Conservation (phyloP, 2,797 vertebrate genomes). For the Silurus aristotelis region DNA sequence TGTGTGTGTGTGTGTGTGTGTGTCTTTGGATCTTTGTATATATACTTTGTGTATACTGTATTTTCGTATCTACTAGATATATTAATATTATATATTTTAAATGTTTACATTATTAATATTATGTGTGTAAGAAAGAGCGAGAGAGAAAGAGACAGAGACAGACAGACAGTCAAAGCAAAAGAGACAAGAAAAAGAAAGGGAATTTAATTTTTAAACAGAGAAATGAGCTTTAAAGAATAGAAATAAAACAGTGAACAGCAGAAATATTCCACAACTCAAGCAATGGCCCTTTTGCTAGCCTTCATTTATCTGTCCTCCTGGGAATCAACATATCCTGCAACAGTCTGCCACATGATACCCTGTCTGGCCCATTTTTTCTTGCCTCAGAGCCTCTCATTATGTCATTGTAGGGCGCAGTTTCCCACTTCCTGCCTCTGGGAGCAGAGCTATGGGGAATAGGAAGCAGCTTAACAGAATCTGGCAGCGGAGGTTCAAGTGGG, state of each 20-base stretch:
- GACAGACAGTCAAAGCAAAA: too few species aligned
- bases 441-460: conserved; percentile 34
- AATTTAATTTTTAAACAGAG: background rate
- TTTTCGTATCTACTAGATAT: background rate
- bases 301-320: conserved; percentile 17
- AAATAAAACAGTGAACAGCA: conserved; percentile 1
- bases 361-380: conserved; percentile 17
- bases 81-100: background rate
- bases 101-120: background rate
- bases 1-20: conserved; percentile 32
- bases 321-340: conserved; percentile 47
- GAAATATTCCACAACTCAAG: background rate
- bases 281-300: background rate
- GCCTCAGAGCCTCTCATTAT: conserved; percentile 19
- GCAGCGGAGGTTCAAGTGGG: conserved; percentile 12
- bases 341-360: conserved; percentile 13
- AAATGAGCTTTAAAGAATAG: background rate
- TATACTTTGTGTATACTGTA: too few species aligned
- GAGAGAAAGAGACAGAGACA: too few species aligned
- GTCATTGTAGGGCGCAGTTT: conserved; percentile 25
- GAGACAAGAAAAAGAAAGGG: background rate
- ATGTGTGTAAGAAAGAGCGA: background rate
- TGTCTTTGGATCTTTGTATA: background rate
- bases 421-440: conserved; percentile 41
- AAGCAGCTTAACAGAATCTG: conserved; percentile 35